These are phyloP conservation scores for Mormyrops boulengeri DNA, from an alignment of 2,797 vertebrate genomes.

Conservation along the genomic window DNA sequence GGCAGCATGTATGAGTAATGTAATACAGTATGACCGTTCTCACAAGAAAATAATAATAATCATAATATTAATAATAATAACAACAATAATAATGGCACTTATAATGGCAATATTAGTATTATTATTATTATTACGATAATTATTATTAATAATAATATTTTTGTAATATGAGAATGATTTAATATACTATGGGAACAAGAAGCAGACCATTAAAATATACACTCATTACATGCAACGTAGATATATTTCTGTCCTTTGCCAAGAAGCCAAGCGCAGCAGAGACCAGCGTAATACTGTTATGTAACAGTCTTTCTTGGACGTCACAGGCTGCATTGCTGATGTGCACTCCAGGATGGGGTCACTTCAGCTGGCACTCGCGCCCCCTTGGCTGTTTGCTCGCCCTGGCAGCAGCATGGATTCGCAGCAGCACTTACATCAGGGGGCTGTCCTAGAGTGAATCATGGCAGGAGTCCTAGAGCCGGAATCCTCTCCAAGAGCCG, in stretches of 20 bases:
- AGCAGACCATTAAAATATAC: background rate
- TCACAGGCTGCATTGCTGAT: background rate
- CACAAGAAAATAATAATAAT: background rate
- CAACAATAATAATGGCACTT: background rate
- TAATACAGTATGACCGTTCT: background rate
- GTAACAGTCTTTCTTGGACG: background rate
- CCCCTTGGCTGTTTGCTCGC: background rate
- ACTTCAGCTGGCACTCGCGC: background rate
- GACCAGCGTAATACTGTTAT: background rate
- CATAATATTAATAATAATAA: background rate
- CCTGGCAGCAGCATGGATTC: background rate
- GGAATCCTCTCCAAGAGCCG: background rate
- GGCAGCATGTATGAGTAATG: background rate
- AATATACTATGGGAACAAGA: background rate
- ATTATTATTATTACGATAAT: background rate
- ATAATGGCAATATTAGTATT: background rate
- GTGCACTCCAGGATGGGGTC: background rate
- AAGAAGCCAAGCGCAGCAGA: background rate
- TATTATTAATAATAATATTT: background rate
- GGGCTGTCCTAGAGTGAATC: background rate
- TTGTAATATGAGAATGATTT: background rate
- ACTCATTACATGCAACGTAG: background rate
- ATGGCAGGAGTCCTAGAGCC: background rate
- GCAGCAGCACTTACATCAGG: conserved; percentile 4
- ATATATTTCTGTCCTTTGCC: background rate